These are phyloP conservation scores for Acrobasis repandana DNA, from an alignment of 2,888 invertebrate genomes.

Conservation along the genomic window DNA sequence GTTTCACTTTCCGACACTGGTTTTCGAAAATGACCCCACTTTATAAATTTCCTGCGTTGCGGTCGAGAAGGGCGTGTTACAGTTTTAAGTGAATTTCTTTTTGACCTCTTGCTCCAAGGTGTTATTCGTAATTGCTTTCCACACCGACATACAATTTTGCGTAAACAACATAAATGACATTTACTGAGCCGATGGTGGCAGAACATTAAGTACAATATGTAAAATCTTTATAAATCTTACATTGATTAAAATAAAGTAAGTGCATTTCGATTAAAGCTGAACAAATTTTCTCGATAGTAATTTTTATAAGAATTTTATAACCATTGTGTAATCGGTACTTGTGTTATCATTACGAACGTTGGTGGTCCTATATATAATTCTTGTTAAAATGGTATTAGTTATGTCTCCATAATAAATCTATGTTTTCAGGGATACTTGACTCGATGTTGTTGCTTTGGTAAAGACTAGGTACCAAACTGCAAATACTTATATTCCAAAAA, in stretches of 20 bases:
- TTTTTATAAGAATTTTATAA: too few species aligned
- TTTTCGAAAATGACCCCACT: conserved; percentile 81
- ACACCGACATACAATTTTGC: conserved; percentile 70
- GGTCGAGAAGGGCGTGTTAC: conserved; percentile 78
- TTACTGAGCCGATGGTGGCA: conserved; percentile 46
- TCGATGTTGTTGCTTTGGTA: too few species aligned
- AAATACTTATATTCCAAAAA: not conserved
- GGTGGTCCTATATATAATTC: too few species aligned
- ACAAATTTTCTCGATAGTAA: too few species aligned
- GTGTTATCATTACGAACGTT: too few species aligned
- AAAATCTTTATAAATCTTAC: not conserved
- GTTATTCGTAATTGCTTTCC: conserved; percentile 69
- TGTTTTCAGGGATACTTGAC: too few species aligned
- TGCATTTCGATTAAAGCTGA: not conserved
- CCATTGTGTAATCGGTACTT: too few species aligned
- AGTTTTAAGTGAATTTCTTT: conserved; percentile 82
- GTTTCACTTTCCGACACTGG: conserved; percentile 82
- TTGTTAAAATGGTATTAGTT: too few species aligned
- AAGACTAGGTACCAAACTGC: not conserved
- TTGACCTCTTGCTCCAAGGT: conserved; percentile 81
- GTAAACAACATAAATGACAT: conserved; percentile 74
- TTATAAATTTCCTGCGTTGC: conserved; percentile 67
- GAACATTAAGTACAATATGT: not conserved
- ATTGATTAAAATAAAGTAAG: not conserved
- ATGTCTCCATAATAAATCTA: too few species aligned